phyloP scores from a whole-genome alignment of 2,888 invertebrate genomes.

The Dicyrtomina minuta region DNA sequence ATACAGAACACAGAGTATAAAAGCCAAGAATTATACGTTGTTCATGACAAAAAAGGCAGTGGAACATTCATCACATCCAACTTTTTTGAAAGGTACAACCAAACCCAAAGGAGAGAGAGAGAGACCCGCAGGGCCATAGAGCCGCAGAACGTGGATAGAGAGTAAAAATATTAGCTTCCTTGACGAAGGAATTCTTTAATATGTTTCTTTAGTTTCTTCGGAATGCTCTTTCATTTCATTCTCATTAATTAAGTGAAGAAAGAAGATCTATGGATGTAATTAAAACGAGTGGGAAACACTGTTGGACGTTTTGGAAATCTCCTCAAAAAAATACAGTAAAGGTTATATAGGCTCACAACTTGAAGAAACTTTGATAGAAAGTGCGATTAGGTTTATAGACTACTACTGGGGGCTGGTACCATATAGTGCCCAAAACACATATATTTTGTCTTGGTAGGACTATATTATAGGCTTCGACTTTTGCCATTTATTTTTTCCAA shows the following conservation, averaged over 20 bases:
- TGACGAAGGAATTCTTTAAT: conserved; percentile 21
- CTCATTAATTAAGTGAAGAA: conserved; percentile 29
- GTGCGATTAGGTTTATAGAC: no score
- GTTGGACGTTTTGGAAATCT: conserved; percentile 3
- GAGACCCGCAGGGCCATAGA: not conserved
- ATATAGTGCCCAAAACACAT: no score
- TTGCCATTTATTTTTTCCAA: no score
- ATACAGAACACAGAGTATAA: no score
- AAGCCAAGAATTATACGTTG: no score
- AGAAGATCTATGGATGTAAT: conserved; percentile 28
- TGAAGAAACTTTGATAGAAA: not conserved
- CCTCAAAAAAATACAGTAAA: not conserved
- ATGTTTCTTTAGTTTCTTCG: conserved; percentile 15
- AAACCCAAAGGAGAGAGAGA: not conserved
- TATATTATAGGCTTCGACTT: no score
- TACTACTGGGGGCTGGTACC: no score
- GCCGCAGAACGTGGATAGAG: not conserved
- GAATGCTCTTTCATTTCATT: conserved; percentile 26
- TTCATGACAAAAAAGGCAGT: no score
- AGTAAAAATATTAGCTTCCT: not conserved
- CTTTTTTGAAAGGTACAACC: not conserved
- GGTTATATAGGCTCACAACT: not conserved
- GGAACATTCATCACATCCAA: no score
- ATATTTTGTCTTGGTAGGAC: no score
- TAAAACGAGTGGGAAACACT: conserved; percentile 27